phyloP scores from a whole-genome alignment of 2,113 vertebrate genomes.

The cat (Felis catus) region DNA sequence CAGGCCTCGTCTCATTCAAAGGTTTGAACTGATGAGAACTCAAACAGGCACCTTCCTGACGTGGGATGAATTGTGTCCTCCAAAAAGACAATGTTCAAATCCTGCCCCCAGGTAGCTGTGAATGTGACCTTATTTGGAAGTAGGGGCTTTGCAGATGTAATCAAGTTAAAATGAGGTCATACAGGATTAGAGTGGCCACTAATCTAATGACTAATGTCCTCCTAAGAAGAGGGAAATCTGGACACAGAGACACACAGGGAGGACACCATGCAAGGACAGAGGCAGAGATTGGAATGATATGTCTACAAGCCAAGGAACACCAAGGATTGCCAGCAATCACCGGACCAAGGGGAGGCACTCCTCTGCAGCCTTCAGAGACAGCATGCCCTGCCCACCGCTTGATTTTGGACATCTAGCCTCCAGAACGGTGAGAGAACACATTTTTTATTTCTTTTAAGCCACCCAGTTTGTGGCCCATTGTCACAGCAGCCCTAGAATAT shows the following conservation, averaged over 20 bases:
- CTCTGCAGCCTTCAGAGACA: background rate
- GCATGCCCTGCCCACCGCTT: fast-evolving
- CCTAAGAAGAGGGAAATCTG: background rate
- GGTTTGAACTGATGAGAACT: background rate
- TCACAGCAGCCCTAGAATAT: background rate
- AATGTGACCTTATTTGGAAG: background rate
- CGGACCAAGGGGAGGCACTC: fast-evolving
- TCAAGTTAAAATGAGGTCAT: background rate
- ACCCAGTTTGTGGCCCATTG: background rate
- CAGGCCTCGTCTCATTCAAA: background rate
- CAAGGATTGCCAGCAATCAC: background rate
- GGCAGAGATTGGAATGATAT: background rate
- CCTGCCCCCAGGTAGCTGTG: too few relatives aligned
- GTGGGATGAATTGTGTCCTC: background rate
- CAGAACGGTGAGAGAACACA: background rate
- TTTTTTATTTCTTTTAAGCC: background rate
- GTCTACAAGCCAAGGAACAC: background rate
- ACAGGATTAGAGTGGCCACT: background rate
- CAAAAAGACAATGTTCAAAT: background rate
- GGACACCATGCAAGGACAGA: background rate
- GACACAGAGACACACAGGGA: background rate
- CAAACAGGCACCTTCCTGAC: background rate
- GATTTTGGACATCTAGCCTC: background rate
- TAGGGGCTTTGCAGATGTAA: background rate
- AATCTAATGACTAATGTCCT: background rate